Percentiles rank a stretch among this genome's conserved stretches.
Conservation (phyloP, 64 coral and sea anemone species). For the Porites lutea region DNA sequence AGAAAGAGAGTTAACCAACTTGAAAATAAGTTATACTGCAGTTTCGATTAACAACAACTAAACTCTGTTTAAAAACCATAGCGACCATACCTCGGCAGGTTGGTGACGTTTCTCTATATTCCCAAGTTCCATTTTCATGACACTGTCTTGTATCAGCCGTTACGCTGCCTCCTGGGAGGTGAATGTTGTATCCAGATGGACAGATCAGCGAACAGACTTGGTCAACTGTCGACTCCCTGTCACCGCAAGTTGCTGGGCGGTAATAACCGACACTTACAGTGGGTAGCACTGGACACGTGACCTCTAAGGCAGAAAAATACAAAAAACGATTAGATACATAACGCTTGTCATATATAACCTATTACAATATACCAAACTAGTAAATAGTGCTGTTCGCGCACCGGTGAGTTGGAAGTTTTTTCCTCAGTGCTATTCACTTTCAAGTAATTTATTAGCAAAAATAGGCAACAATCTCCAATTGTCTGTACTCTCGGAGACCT, state of each 20-base stretch:
- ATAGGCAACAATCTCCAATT: too few species aligned
- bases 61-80: too few species aligned
- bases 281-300: constrained; percentile 31
- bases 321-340: too few species aligned
- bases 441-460: too few species aligned
- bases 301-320: background rate
- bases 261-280: constrained; percentile 24
- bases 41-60: too few species aligned
- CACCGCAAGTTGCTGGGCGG: constrained; percentile 3
- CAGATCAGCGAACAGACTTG: background rate
- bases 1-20: too few species aligned
- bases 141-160: background rate
- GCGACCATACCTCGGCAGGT: constrained; percentile 37
- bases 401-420: too few species aligned
- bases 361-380: too few species aligned
- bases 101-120: constrained; percentile 1
- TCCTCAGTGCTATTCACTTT: too few species aligned
- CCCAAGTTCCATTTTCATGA: constrained; percentile 13
- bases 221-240: background rate
- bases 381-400: too few species aligned
- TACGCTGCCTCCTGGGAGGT: background rate
- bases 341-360: background rate
- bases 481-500: too few species aligned
- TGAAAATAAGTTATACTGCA: too few species aligned
- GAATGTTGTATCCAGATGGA: constrained; percentile 48